These are phyloP conservation scores for Melinopterus prodromus DNA, from an alignment of 2,888 invertebrate species.

Conservation along the genomic window DNA sequence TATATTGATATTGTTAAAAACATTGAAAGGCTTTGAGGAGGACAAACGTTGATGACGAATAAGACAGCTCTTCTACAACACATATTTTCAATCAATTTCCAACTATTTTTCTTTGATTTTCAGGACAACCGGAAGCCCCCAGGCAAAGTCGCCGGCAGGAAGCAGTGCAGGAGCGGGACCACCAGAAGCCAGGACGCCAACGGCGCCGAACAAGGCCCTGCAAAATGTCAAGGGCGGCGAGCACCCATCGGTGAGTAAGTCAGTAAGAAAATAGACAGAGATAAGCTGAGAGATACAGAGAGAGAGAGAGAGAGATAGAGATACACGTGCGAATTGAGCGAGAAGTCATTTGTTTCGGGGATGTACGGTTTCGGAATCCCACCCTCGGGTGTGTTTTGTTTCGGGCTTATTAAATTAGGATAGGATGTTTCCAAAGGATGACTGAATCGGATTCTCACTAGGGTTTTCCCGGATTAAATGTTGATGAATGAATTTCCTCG, in stretches of 20 bases:
- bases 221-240: slow-evolving; percentile 77
- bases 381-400: not conserved
- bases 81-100: no score
- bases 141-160: slow-evolving; percentile 79
- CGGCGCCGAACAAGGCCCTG: slow-evolving; percentile 75
- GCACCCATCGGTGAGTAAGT: slow-evolving; percentile 78
- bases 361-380: not conserved
- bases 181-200: slow-evolving; percentile 67
- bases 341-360: slow-evolving; percentile 4
- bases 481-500: not conserved
- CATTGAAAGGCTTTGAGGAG: no score
- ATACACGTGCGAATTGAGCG: not conserved
- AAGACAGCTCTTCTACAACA: no score
- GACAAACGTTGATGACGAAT: no score
- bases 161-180: slow-evolving; percentile 68
- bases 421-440: not conserved
- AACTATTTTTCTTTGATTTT: slow-evolving; percentile 35
- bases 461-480: not conserved
- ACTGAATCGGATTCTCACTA: not conserved
- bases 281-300: not conserved
- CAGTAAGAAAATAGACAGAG: not conserved
- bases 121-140: slow-evolving; percentile 77
- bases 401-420: not conserved
- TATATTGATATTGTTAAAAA: no score
- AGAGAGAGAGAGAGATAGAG: not conserved